Percentiles rank a stretch among this genome's conserved stretches.
These are phyloP conservation scores for Rhabdophis nuchalis DNA, from an alignment of 2,797 vertebrate species.

Conservation along the genomic window DNA sequence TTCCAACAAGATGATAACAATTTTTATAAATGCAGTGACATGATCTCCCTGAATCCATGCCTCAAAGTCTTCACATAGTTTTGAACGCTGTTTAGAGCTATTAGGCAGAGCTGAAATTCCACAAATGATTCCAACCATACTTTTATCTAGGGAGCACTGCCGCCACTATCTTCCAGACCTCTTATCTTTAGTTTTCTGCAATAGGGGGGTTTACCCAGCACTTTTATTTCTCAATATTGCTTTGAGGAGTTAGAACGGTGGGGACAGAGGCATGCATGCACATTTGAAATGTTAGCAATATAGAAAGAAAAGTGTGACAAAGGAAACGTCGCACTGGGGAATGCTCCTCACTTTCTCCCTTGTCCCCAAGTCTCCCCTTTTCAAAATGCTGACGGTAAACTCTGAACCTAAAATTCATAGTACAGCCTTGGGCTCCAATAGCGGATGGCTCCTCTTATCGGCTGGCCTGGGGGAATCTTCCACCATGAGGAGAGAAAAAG, in stretches of 20 bases:
- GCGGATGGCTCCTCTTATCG: neutral
- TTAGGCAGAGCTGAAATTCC: neutral
- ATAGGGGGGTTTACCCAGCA: neutral
- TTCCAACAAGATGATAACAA: neutral
- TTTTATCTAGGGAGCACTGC: neutral
- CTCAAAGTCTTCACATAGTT: neutral
- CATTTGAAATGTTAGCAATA: neutral
- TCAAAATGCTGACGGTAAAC: neutral
- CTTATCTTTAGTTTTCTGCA: neutral
- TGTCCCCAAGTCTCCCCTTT: neutral
- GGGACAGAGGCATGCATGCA: neutral
- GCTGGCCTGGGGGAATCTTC: neutral
- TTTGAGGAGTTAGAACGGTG: neutral
- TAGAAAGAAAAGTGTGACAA: neutral
- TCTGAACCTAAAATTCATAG: neutral
- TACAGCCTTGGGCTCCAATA: neutral
- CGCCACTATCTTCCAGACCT: neutral
- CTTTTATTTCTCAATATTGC: neutral
- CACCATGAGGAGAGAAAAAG: neutral
- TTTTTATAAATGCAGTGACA: neutral
- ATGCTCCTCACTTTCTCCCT: neutral
- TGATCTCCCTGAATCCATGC: neutral
- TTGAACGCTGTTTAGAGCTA: neutral
- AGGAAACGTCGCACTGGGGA: neutral
- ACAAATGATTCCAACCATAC: neutral